Base-by-base conservation (phyloP, 2,888 invertebrate genomes). In the Macrophya annulata region DNA sequence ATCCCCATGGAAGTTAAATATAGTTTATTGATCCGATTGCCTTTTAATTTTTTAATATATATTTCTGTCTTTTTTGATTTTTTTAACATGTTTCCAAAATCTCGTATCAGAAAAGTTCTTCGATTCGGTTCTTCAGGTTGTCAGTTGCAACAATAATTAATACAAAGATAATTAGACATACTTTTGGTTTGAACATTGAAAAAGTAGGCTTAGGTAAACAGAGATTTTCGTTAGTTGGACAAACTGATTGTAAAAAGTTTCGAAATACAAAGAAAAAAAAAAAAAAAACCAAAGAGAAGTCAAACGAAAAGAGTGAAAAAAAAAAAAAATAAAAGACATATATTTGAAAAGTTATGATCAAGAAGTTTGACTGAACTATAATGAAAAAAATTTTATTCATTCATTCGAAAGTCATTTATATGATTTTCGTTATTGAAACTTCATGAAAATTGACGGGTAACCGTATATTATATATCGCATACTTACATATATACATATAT, bases 281-380 rank as follows among this genome's bases (percentile, higher is more conserved):
- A 31, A 55, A 55, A 55, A 6, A 55, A 21, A 25, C 77, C 0
- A 51, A 3, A 3, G 3, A 31, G 3, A 31, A 3, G 31, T 31
- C 31, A 17, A 40, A 25, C 40, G n/a, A 12, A 43, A 12, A 43
- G 43, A 74, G 21, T 9, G 17, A 43, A 17, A 2, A 31, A 31
- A 21, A 43, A 74, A 77, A 55, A 77, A 55, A 5, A 15, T 37
- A 15, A 1, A 51, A 51, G 51, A 51, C n/a, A n/a, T n/a, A n/a
- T n/a, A n/a, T 17, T 55, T 37, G 25, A 77, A 77, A 77, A 77
- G 31, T 77, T 77, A n/a, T 31, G 31, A 77, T 55, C 17, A 6
- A 31, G 55, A 79, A 55, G 55, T 79, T 79, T 51, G 25, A 79
- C 40, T 17, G 51, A 17, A 48, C 55, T 79, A 31, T 31, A 59